Conservation (phyloP, 2,888 invertebrate genomes). For the Ennomos erosarius region DNA sequence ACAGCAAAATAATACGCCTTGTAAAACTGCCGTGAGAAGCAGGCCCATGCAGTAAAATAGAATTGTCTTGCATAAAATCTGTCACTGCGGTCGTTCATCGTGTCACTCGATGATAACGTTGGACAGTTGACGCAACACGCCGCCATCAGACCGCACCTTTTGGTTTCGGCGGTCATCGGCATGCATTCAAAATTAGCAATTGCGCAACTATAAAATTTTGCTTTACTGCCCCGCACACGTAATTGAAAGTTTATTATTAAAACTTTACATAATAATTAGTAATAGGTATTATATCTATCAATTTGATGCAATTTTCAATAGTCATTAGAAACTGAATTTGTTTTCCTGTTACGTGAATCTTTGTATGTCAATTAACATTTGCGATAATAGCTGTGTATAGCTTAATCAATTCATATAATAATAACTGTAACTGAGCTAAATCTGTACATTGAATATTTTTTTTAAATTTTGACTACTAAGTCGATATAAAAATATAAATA, state of each 20-base stretch:
- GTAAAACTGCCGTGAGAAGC: conserved; percentile 25
- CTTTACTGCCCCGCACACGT: conserved; percentile 26
- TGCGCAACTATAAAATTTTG: conserved; percentile 42
- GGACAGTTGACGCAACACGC: conserved; percentile 40
- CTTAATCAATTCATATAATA: too few relatives aligned
- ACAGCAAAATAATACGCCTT: conserved; percentile 17
- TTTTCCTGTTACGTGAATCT: neutral
- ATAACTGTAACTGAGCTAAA: too few relatives aligned
- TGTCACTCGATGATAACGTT: conserved; percentile 27
- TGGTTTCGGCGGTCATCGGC: conserved; percentile 50
- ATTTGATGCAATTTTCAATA: conserved; percentile 3
- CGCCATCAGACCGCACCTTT: conserved; percentile 47
- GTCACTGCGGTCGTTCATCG: conserved; percentile 18
- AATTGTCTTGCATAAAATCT: conserved; percentile 14
- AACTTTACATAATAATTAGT: conserved; percentile 18
- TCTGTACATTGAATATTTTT: too few relatives aligned
- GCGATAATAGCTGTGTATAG: neutral
- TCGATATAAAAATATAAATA: too few relatives aligned
- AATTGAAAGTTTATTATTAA: conserved; percentile 22
- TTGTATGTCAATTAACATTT: neutral
- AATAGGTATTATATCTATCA: conserved; percentile 7
- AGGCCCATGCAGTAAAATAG: conserved; percentile 15
- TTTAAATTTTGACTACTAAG: too few relatives aligned
- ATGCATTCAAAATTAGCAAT: conserved; percentile 46
- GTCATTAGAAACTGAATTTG: neutral